Percentiles rank a stretch among this genome's conserved stretches.
phyloP scores from a whole-genome alignment of 2,888 invertebrate species.

The Parasteatoda lunata region DNA sequence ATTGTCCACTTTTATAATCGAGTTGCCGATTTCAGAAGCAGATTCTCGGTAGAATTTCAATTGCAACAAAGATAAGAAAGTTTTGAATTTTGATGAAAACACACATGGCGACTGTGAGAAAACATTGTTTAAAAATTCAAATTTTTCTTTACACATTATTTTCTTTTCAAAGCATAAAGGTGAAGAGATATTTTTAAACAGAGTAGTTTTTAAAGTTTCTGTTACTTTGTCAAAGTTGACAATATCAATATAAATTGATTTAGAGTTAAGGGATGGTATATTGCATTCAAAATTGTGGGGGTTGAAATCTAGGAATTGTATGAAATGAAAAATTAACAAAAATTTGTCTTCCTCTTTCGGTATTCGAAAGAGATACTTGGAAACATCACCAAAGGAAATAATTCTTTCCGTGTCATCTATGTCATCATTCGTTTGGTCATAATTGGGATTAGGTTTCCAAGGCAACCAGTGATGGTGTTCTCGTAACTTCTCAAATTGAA shows the following conservation, averaged over 20 bases:
- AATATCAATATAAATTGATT: neutral
- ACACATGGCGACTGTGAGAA: conserved; percentile 12
- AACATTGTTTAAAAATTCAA: conserved; percentile 46
- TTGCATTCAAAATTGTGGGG: conserved; percentile 29
- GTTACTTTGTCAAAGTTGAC: conserved; percentile 41
- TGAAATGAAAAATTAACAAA: conserved; percentile 69
- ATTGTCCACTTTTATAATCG: conserved; percentile 70
- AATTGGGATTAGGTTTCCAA: conserved; percentile 72
- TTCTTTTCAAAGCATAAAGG: conserved; percentile 13
- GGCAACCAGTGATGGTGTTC: conserved; percentile 74
- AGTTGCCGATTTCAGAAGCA: conserved; percentile 6
- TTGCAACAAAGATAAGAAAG: conserved; percentile 5
- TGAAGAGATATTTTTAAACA: conserved; percentile 9
- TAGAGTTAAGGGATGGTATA: neutral
- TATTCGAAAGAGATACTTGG: conserved; percentile 71
- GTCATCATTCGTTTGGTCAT: conserved; percentile 73
- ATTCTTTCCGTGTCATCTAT: conserved; percentile 75
- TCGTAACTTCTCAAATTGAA: conserved; percentile 73
- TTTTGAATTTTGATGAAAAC: conserved; percentile 42
- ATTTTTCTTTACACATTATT: conserved; percentile 6
- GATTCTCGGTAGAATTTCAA: conserved; percentile 21
- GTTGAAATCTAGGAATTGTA: conserved; percentile 71
- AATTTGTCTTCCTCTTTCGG: conserved; percentile 63
- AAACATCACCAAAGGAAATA: conserved; percentile 74
- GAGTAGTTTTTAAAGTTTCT: neutral